Evolutionary conservation across 2,888 invertebrate genomes (phyloP).

Genomic region (Leptinotarsa tumamoca): DNA sequence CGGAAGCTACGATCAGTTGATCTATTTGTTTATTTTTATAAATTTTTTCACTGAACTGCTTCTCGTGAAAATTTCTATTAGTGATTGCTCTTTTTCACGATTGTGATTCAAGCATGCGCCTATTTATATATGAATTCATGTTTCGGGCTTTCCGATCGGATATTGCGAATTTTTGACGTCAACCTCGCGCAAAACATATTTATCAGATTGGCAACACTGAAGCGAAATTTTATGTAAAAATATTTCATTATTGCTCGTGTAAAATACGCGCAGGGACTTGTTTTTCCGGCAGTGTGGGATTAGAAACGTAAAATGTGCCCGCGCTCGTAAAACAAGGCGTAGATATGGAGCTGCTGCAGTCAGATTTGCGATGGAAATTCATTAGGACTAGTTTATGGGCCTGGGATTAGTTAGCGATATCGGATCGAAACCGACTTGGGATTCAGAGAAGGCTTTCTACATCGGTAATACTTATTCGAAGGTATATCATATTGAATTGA

Average conservation of each 20-base stretch:
- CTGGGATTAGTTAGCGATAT: slow-evolving; percentile 10
- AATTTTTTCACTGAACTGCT: too few species aligned
- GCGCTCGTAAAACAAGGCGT: slow-evolving; percentile 22
- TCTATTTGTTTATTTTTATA: too few species aligned
- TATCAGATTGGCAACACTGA: background rate
- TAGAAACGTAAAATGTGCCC: slow-evolving; percentile 30
- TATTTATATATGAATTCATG: too few species aligned
- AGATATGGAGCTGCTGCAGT: slow-evolving; percentile 25
- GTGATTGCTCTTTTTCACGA: too few species aligned
- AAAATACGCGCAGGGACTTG: slow-evolving; percentile 39
- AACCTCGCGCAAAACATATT: background rate
- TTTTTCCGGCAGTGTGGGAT: slow-evolving; percentile 38
- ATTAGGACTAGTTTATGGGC: slow-evolving; percentile 28
- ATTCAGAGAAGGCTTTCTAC: background rate
- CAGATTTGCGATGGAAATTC: slow-evolving; percentile 34
- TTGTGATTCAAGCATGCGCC: too few species aligned
- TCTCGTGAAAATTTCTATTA: too few species aligned
- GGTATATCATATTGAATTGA: too few species aligned
- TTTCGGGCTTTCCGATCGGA: too few species aligned
- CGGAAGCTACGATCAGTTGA: too few species aligned
- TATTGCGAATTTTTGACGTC: background rate
- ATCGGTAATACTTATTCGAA: background rate
- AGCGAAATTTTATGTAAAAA: slow-evolving; percentile 47
- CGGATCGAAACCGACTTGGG: background rate
- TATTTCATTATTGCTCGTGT: slow-evolving; percentile 46